phyloP scores from a whole-genome alignment of 92 coral and sea anemone species.

The Scolanthus callimorphus region DNA sequence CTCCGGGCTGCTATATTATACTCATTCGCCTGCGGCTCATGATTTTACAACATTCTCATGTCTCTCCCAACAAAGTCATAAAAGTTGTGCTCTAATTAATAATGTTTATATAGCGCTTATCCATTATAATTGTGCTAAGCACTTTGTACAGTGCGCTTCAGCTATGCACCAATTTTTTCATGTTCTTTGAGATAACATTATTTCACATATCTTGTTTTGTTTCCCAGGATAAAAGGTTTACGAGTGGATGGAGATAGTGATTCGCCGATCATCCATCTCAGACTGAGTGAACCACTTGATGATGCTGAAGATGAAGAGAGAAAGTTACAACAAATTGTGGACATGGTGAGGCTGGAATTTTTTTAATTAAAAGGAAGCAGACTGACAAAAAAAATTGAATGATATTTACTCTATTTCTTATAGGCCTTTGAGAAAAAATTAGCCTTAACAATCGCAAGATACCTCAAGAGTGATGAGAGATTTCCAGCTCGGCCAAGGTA shows the following conservation, averaged over 20 bases:
- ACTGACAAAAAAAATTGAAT: no score
- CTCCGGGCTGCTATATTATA: no score
- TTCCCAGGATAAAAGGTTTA: slow-evolving; percentile 66
- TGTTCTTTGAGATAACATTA: neutral
- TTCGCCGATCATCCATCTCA: slow-evolving; percentile 85
- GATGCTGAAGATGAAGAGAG: slow-evolving; percentile 70
- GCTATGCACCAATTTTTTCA: neutral
- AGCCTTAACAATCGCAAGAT: slow-evolving; percentile 90
- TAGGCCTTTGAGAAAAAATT: slow-evolving; percentile 82
- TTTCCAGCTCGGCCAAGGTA: slow-evolving; percentile 91
- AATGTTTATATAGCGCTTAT: no score
- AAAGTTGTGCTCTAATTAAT: no score
- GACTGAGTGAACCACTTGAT: slow-evolving; percentile 50
- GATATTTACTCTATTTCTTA: neutral
- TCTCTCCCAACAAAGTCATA: no score
- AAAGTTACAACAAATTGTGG: slow-evolving; percentile 66
- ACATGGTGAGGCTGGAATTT: slow-evolving; percentile 49
- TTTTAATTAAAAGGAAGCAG: neutral
- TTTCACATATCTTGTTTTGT: neutral
- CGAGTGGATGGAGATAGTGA: slow-evolving; percentile 51
- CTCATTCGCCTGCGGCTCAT: no score
- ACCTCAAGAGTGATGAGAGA: slow-evolving; percentile 79
- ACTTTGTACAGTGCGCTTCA: neutral
- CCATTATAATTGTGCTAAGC: no score
- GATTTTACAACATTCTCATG: no score